Evolutionary conservation across 2,797 vertebrate species (phyloP), one percentile per base, ranked within the genome.

Genomic region (Urophycis tenuis): DNA sequence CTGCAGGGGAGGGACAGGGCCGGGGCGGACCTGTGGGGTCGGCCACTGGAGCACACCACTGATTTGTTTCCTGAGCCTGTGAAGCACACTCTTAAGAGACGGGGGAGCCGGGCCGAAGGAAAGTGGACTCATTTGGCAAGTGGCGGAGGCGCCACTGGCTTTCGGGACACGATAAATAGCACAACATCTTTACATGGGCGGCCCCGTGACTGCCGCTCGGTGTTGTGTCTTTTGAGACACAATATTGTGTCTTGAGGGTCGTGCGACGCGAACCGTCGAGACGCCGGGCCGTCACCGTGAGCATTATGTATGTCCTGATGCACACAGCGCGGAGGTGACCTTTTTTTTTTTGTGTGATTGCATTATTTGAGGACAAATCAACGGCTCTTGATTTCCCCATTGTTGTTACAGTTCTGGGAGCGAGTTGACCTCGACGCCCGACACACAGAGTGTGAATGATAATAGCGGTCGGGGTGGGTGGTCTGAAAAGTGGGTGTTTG

Each of bases 41-140:
- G 71, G 77, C 78, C 74, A 72, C 77, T 74, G 73, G 45, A 9
- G 12, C 78, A 74, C 74, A 67, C 74, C 76, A 70, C 75, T 80
- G 78, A 81, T 89, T 87, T 85, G 84, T 85, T 83, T 85, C 79
- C 71, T 82, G 45, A 74, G 72, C 77, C 76, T 82, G 70, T 60
- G 64, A 84, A 86, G 79, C 83, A 84, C 84, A 85, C 75, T 81
- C 78, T 36, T 3, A 76, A 79, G 80, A 78, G 64, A n/a, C 15
- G 73, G 71, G 22, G n/a, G 75, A 83, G 76, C 81, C 76, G 75
- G 49, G 71, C 72, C 72, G 22, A 5, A 69, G 78, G 79, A 74
- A 81, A 76, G 75, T 81, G 79, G 81, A 83, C 83, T 82, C 2
- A 81, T 87, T 81, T 79, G 45, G 25, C 22, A 30, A 45, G 25